Percentiles rank a stretch among this genome's conserved stretches.
Conservation (phyloP, 2,888 invertebrate species). For the Lydus trimaculatus region DNA sequence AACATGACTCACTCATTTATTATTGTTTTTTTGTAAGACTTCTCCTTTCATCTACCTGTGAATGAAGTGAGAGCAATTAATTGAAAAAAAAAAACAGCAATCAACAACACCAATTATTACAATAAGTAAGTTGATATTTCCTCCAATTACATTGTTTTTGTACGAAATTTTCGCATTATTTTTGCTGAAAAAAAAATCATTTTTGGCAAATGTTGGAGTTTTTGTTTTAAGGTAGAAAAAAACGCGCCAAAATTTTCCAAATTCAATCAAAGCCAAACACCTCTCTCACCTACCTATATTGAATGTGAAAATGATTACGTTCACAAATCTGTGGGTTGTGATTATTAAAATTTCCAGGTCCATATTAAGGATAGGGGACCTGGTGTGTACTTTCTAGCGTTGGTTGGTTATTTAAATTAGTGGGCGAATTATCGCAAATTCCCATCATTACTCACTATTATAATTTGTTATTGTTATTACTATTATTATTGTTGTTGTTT, state of each 20-base stretch:
- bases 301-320: constrained; percentile 29
- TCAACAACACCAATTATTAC: constrained; percentile 18
- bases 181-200: neutral
- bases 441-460: constrained; percentile 1
- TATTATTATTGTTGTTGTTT: neutral
- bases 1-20: constrained; percentile 41
- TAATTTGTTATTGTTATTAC: neutral
- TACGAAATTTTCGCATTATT: constrained; percentile 8
- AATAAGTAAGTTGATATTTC: constrained; percentile 21
- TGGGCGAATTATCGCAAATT: constrained; percentile 30
- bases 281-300: constrained; percentile 19
- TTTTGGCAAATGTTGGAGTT: neutral
- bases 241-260: constrained; percentile 2
- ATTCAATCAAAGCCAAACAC: neutral
- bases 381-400: constrained; percentile 41
- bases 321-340: constrained; percentile 20
- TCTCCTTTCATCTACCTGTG: constrained; percentile 34
- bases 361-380: constrained; percentile 39
- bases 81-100: constrained; percentile 12
- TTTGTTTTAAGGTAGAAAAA: neutral
- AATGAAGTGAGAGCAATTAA: constrained; percentile 24
- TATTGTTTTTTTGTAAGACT: constrained; percentile 41
- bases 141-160: neutral
- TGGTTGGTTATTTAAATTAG: constrained; percentile 24
- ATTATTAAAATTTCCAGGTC: constrained; percentile 42